A percentile compares a stretch with the other conserved stretches of the same genome.
phyloP scores from a whole-genome alignment of 2,797 vertebrate species.

The Gymnocypris eckloni region DNA sequence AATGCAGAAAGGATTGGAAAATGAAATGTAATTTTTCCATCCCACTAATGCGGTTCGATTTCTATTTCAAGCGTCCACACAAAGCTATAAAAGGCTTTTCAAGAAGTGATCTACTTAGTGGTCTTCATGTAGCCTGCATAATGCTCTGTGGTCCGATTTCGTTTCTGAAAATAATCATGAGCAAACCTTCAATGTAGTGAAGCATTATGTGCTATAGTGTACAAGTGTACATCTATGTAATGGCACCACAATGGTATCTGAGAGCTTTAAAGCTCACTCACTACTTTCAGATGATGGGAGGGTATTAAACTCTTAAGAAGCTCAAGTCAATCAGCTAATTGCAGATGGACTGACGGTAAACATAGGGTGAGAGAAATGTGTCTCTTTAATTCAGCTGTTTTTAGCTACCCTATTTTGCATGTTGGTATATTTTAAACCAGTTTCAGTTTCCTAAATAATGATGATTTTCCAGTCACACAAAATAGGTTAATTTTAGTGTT shows the following conservation, averaged over 20 bases:
- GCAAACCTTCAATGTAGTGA: neutral
- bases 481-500: neutral
- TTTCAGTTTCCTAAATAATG: neutral
- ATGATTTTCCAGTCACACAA: neutral
- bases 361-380: neutral
- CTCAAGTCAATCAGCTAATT: neutral
- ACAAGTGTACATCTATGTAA: no score
- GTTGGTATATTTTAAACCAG: neutral
- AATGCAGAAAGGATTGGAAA: neutral
- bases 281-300: neutral
- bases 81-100: neutral
- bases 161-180: neutral
- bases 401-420: neutral
- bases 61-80: neutral
- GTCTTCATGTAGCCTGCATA: neutral
- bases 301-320: neutral
- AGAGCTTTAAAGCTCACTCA: neutral
- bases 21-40: neutral
- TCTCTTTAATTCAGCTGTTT: neutral
- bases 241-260: neutral
- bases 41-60: neutral
- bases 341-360: neutral
- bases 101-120: neutral
- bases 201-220: neutral
- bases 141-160: neutral